Base-by-base conservation (phyloP, 2,113 vertebrate species). In the Caracal caracal region DNA sequence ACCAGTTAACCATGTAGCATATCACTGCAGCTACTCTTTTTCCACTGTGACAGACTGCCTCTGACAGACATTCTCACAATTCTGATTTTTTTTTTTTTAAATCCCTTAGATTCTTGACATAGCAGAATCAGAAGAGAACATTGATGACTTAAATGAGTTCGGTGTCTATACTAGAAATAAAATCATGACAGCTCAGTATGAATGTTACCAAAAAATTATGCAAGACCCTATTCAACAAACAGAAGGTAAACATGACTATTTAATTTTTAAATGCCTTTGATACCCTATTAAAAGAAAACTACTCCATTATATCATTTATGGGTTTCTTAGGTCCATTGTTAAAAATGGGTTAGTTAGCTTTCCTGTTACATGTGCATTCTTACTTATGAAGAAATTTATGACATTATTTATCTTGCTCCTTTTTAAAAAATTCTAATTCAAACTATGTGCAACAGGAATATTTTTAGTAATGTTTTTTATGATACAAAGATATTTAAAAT, bases 161-260 rank as follows among this genome's bases (percentile, higher is more conserved):
- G 97, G 98, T 4, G 70, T 99, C 73, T 76, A 76, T 19, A 99
- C 99, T 94, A 98, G 99, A 97, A 99, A 99, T 98, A 99, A 99
- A 98, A 99, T 99, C 16, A 99, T 99, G 96, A 99, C 99, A 0
- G 99, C 99, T 2, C 99, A 99, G 93, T 99, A 99, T 90, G 99
- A 99, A 97, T 99, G 99, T 97, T 99, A 99, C 97, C 99, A 99
- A 97, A 99, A 99, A 98, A 99, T 99, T 68, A 99, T 99, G 98
- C 99, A 99, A 90, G 99, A 99, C 76, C 98, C 98, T 10, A 17
- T 98, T 95, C 98, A 98, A 19, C 98, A 97, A 90, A 97, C 95
- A 92, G 98, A 99, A 98, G 99, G 99, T 99, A 98, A 96, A 15
- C 11, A 6, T 19, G 19, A 11, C 20, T 59, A 15, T 10, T 93